Evolutionary conservation across 2,797 vertebrate species (phyloP), one percentile per base, ranked within the genome.

Genomic region (Acanthurus leucopareius): DNA sequence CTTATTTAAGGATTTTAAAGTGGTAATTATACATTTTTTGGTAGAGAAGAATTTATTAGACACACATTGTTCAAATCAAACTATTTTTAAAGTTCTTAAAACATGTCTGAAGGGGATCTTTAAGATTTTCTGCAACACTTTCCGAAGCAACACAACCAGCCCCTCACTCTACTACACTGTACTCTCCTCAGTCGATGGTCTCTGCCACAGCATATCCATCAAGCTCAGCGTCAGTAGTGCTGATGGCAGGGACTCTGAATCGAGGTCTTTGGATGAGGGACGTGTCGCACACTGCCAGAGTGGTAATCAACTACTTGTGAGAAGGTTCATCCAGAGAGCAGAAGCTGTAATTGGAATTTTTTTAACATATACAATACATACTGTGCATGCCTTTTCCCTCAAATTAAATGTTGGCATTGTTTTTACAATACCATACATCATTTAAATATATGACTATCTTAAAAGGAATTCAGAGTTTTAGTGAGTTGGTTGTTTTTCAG

Each of bases 211-310:
- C 28, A 10, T 68, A 87, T 88, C 77, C 76, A 87, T 91, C 84
- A 80, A 75, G 76, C 67, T 84, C 75, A 86, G 69, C 77, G 35
- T 89, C 83, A 88, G 81, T 83, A 85, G 61, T 73, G 38, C 84
- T 89, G 83, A 91, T 75, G 73, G 74, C 74, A 44, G 75, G 70
- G 60, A 87, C 71, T 8, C 45, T 71, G 78, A 54, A 75, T 85
- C 59, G 48, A 72, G 64, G 59, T 79, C 64, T 82, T 69, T 83
- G 73, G 73, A 83, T 73, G 67, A 72, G 38, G 66, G 64, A 76
- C 10, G 15, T 80, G 84, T 69, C 19, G 3, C 63, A 78, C 52
- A 70, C 62, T 25, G n/a, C 54, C 56, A 59, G 71, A 79, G 53
- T 28, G 64, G 76, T 74, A 78, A 84, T 87, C 73, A 83, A 49